Conservation (phyloP, 1,140 invertebrate genomes). For the Wasmannia auropunctata region DNA sequence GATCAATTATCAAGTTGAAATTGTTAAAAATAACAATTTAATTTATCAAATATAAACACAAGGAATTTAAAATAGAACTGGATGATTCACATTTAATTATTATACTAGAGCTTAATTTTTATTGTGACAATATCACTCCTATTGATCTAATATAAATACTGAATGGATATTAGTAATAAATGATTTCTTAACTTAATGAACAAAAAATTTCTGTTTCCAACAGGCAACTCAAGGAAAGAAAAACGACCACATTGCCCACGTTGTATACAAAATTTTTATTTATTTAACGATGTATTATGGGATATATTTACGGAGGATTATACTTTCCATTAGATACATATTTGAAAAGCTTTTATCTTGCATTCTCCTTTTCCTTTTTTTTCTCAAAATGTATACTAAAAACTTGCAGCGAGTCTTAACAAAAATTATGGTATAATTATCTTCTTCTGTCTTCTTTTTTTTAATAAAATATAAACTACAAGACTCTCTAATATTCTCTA, state of each 20-base stretch:
- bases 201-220: no score
- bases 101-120: no score
- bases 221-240: neutral
- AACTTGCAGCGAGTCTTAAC: constrained; percentile 50
- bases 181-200: no score
- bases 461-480: constrained; percentile 73
- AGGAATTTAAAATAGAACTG: no score
- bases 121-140: no score
- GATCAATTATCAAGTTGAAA: no score
- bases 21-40: no score
- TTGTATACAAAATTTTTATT: constrained; percentile 70
- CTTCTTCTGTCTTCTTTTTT: constrained; percentile 1
- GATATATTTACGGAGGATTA: constrained; percentile 69
- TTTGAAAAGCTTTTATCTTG: constrained; percentile 65
- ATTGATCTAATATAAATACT: no score
- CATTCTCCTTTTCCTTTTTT: neutral
- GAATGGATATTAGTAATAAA: no score
- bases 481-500: constrained; percentile 44
- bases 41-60: no score
- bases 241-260: neutral
- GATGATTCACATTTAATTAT: no score
- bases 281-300: constrained; percentile 69
- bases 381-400: constrained; percentile 61
- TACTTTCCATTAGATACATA: constrained; percentile 72
- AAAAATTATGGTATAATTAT: constrained; percentile 50